Percentiles rank a stretch among this genome's conserved stretches.
phyloP scores from a whole-genome alignment of 2,113 vertebrate species.

The Larimichthys polyactis region DNA sequence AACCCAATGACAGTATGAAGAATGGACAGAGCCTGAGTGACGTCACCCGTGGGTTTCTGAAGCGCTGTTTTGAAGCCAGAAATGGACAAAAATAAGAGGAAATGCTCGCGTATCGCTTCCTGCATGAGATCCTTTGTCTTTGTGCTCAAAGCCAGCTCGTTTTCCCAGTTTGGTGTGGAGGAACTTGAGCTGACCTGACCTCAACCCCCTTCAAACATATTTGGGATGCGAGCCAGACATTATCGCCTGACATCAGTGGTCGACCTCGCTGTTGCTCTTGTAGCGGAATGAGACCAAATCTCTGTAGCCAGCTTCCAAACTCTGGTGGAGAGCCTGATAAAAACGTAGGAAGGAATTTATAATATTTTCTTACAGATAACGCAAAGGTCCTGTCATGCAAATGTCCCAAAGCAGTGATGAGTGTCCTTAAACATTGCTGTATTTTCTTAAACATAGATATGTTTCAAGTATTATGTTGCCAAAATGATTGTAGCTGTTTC shows the following conservation, averaged over 20 bases:
- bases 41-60: too few species aligned
- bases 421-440: neutral
- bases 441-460: neutral
- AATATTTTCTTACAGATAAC: neutral
- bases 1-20: too few species aligned
- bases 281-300: conserved; percentile 11
- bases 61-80: too few species aligned
- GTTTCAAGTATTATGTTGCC: neutral
- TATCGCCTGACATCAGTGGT: conserved; percentile 11
- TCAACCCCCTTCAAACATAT: neutral
- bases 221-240: neutral
- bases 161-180: neutral
- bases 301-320: neutral
- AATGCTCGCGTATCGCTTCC: too few species aligned
- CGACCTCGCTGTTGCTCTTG: neutral
- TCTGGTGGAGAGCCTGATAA: neutral
- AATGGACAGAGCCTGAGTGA: too few species aligned
- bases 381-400: neutral
- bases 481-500: neutral
- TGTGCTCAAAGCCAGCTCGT: neutral
- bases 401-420: neutral
- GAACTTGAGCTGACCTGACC: neutral
- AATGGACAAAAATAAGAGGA: too few species aligned
- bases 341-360: too few species aligned
- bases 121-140: neutral